Evolutionary conservation across 2,797 vertebrate genomes (phyloP).

Genomic region (Chiloscyllium punctatum): DNA sequence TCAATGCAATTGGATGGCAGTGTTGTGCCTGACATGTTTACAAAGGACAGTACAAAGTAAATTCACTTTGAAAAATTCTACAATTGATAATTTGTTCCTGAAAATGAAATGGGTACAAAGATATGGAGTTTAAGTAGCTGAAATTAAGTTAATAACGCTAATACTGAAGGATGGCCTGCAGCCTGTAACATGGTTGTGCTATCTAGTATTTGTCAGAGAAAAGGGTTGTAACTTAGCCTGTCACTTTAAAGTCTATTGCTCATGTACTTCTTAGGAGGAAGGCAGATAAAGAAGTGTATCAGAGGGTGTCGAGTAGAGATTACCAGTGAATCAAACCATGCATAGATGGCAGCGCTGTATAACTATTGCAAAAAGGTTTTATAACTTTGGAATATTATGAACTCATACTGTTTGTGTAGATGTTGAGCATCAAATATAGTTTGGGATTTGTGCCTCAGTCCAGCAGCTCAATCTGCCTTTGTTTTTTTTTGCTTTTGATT

Average conservation of each 20-base stretch:
- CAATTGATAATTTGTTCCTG: constrained; percentile 13
- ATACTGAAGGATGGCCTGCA: not conserved
- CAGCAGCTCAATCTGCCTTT: not conserved
- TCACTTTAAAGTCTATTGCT: not conserved
- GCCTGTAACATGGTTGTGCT: not conserved
- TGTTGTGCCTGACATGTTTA: not conserved
- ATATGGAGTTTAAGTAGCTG: not conserved
- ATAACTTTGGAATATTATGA: not conserved
- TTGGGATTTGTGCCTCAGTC: not conserved
- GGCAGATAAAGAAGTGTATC: not conserved
- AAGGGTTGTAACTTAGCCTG: not conserved
- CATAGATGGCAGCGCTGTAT: not conserved
- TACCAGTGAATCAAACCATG: not conserved
- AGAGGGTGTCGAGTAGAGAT: not conserved
- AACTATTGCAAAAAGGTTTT: not conserved
- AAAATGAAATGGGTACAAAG: constrained; percentile 13
- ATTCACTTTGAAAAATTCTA: constrained; percentile 30
- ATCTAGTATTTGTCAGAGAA: not conserved
- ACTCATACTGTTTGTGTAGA: not conserved
- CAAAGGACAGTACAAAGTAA: constrained; percentile 19
- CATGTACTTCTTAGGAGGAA: not conserved
- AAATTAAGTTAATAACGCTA: not conserved
- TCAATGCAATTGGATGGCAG: constrained; percentile 18
- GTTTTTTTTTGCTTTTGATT: not conserved
- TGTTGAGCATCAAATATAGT: not conserved